Conservation (phyloP, 2,888 invertebrate species). For the Cryptus armator region DNA sequence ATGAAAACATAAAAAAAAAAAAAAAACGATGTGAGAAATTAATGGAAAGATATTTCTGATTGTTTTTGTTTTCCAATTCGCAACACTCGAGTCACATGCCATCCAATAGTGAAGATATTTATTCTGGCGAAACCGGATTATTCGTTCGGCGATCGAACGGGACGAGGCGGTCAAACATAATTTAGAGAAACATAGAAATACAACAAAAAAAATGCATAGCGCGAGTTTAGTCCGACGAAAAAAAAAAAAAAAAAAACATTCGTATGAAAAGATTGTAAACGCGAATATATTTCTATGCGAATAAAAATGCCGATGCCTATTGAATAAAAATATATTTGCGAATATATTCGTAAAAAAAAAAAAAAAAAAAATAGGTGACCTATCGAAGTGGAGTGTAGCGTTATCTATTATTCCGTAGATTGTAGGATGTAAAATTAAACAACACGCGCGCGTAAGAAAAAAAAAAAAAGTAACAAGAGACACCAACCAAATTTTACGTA, state of each 20-base stretch:
- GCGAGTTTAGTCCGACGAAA: constrained; percentile 45
- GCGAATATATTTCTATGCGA: constrained; percentile 61
- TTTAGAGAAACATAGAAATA: constrained; percentile 31
- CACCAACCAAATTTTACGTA: constrained; percentile 29
- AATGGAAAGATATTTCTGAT: constrained; percentile 51
- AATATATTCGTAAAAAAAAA: constrained; percentile 65
- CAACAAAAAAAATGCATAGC: constrained; percentile 6
- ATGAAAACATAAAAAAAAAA: constrained; percentile 39
- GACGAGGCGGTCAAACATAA: constrained; percentile 5
- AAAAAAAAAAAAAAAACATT: constrained; percentile 29
- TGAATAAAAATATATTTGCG: constrained; percentile 50
- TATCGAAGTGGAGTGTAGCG: constrained; percentile 69
- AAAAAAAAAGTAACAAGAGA: background rate
- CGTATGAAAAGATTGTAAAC: constrained; percentile 57
- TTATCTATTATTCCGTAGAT: constrained; percentile 73
- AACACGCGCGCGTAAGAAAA: constrained; percentile 27
- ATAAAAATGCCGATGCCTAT: constrained; percentile 23
- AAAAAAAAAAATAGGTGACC: constrained; percentile 53
- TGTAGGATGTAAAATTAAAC: constrained; percentile 49
- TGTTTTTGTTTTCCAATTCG: constrained; percentile 59
- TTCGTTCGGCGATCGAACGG: constrained; percentile 26
- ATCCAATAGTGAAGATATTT: constrained; percentile 68
- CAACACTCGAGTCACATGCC: constrained; percentile 70
- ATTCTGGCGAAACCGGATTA: constrained; percentile 53
- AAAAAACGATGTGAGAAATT: constrained; percentile 68